Conservation (phyloP, 2,113 vertebrate species). For the Sinocyclocheilus maitianheensis region DNA sequence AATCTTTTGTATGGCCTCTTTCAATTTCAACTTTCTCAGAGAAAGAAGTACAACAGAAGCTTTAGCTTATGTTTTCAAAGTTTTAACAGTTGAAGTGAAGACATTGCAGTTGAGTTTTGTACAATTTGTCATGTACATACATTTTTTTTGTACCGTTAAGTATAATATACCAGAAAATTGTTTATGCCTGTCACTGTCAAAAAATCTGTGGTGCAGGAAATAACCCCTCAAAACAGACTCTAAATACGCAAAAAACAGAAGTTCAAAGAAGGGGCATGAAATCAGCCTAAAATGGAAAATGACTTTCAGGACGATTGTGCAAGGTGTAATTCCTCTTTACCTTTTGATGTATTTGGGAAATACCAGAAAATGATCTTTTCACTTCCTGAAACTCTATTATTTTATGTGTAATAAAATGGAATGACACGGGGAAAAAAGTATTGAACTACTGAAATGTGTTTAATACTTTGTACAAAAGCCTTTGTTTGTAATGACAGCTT, state of each 20-base stretch:
- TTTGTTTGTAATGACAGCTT: too few species aligned
- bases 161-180: neutral
- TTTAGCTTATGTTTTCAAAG: neutral
- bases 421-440: too few species aligned
- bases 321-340: neutral
- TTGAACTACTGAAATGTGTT: too few species aligned
- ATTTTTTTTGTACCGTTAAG: too few species aligned
- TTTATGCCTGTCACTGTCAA: neutral
- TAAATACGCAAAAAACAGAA: neutral
- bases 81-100: neutral
- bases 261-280: neutral
- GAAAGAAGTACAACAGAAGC: neutral
- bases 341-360: neutral
- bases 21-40: neutral
- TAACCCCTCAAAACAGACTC: neutral
- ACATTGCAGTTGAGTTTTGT: neutral
- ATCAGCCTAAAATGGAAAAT: neutral
- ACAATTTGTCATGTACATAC: neutral
- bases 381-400: constrained; percentile 3
- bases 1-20: neutral
- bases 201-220: neutral
- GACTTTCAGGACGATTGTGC: neutral
- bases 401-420: too few species aligned
- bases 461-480: too few species aligned
- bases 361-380: neutral